These are phyloP conservation scores for Tauraco hartlaubi DNA, from an alignment of 2,797 vertebrate genomes.

Conservation along the genomic window DNA sequence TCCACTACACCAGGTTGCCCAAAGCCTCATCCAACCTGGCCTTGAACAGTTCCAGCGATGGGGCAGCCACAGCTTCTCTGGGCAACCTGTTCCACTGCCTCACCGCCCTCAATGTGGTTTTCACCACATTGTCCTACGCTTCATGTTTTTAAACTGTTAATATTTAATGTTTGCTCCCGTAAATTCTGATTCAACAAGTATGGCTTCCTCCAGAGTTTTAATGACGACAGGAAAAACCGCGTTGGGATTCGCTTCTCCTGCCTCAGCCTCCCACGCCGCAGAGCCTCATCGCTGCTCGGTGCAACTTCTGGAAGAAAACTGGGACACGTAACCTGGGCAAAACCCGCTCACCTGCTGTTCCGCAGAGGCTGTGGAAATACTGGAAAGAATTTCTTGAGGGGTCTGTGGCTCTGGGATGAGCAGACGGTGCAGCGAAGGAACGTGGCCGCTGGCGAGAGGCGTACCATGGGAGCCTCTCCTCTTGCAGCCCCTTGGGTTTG, in stretches of 20 bases:
- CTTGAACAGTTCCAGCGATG: no score
- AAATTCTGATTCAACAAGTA: background rate
- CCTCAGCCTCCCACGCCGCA: background rate
- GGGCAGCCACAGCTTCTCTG: no score
- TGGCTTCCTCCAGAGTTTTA: background rate
- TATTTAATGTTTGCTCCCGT: background rate
- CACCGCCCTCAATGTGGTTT: no score
- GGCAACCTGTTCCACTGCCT: no score
- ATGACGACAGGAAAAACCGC: background rate
- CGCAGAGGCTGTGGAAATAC: background rate
- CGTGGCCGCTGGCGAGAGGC: fast-evolving
- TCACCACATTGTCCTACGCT: background rate
- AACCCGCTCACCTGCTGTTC: background rate
- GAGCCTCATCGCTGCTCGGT: background rate
- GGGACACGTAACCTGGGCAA: background rate
- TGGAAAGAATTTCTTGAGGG: background rate
- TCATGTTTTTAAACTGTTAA: background rate
- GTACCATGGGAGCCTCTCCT: background rate
- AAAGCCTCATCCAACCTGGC: no score
- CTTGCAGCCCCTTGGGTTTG: background rate
- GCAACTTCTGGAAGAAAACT: background rate
- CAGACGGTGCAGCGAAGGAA: background rate
- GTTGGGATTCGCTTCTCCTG: background rate
- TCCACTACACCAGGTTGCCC: no score
- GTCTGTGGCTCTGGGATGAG: background rate